These are phyloP conservation scores for Drosophila multiciliata DNA, from an alignment of 2,888 invertebrate species.

Conservation along the genomic window DNA sequence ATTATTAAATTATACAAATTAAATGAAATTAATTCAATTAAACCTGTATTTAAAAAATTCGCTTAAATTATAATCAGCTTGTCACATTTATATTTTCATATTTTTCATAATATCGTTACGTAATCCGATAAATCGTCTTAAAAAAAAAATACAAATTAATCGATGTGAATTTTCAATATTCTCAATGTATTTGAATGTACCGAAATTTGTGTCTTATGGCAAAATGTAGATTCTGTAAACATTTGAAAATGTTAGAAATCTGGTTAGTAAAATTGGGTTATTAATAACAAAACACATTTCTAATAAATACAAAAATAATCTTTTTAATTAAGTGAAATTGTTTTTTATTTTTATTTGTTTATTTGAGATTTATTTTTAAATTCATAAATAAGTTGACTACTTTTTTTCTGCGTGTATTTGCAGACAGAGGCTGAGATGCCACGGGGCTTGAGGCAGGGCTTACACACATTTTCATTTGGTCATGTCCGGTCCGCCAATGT, in stretches of 20 bases:
- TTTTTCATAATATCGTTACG: too few relatives aligned
- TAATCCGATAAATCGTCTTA: too few relatives aligned
- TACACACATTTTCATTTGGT: constrained; percentile 80
- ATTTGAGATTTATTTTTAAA: not conserved
- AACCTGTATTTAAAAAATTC: too few relatives aligned
- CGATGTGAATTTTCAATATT: not conserved
- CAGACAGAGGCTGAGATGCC: constrained; percentile 39
- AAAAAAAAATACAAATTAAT: too few relatives aligned
- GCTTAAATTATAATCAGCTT: too few relatives aligned
- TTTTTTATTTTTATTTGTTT: not conserved
- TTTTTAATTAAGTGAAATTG: not conserved
- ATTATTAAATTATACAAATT: too few relatives aligned
- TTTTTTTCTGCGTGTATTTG: not conserved
- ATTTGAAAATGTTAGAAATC: not conserved
- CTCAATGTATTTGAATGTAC: not conserved
- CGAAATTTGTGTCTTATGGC: not conserved
- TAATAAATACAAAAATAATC: not conserved
- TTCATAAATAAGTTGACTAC: not conserved
- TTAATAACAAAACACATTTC: not conserved
- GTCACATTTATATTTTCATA: too few relatives aligned
- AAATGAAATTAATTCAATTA: too few relatives aligned
- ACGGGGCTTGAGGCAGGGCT: constrained; percentile 48
- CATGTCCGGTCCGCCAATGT: constrained; percentile 81
- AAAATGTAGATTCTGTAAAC: not conserved
- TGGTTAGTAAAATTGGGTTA: not conserved